phyloP scores from a whole-genome alignment of 2,113 vertebrate species.

The Trichechus manatus region DNA sequence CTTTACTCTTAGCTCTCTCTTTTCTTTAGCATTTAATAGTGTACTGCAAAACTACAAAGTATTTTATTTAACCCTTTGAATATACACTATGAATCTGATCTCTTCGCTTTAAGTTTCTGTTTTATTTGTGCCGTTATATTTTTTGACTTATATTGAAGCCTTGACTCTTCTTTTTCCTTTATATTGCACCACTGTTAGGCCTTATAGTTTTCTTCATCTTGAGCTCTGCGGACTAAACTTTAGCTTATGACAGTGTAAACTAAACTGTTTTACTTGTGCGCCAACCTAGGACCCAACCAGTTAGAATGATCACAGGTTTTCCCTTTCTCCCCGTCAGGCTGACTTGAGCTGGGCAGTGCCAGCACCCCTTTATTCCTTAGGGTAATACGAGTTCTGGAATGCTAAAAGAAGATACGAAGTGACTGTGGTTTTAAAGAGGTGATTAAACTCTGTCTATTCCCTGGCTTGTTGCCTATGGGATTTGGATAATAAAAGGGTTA shows the following conservation, averaged over 20 bases:
- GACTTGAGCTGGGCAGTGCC: background rate
- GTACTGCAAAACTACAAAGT: background rate
- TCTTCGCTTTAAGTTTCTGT: background rate
- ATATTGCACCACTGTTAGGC: background rate
- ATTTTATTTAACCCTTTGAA: background rate
- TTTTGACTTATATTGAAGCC: background rate
- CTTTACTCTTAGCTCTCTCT: background rate
- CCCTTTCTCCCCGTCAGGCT: background rate
- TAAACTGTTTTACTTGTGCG: background rate
- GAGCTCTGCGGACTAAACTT: background rate
- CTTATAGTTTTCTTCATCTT: background rate
- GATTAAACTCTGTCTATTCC: background rate
- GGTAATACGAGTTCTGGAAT: background rate
- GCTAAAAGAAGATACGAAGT: background rate
- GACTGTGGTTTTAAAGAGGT: background rate
- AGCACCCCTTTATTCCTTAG: background rate
- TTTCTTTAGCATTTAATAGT: background rate
- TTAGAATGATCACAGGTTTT: background rate
- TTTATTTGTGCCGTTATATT: background rate
- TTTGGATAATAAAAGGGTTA: conserved; percentile 8
- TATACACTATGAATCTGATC: background rate
- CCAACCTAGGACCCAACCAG: background rate
- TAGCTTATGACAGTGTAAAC: background rate
- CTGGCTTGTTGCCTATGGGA: background rate
- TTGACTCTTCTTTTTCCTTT: background rate